Evolutionary conservation across 2,888 invertebrate species (phyloP).

Genomic region (Dexiosoma caninum): DNA sequence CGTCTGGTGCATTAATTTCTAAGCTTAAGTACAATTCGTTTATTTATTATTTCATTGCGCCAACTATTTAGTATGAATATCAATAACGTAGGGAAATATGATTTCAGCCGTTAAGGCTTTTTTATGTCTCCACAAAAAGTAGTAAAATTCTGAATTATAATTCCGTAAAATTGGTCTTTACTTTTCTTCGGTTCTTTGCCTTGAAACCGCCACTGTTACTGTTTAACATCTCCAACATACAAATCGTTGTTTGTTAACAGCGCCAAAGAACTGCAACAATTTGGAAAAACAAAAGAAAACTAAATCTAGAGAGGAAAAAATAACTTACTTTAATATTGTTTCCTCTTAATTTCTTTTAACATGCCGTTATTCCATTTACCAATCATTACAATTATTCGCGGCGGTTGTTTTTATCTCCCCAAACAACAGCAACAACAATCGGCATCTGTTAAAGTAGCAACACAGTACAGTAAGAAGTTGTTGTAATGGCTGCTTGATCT

Average conservation of each 20-base stretch:
- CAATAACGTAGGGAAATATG: too few species aligned
- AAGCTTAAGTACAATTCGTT: too few species aligned
- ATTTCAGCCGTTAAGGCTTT: too few species aligned
- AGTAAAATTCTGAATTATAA: too few species aligned
- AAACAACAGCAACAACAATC: constrained; percentile 29
- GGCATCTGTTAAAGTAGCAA: constrained; percentile 44
- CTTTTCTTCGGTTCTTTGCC: too few species aligned
- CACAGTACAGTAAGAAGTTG: neutral
- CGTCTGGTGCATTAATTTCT: too few species aligned
- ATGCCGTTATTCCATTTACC: constrained; percentile 63
- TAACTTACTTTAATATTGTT: constrained; percentile 62
- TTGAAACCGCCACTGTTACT: constrained; percentile 10
- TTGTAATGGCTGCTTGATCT: constrained; percentile 30
- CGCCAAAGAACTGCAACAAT: constrained; percentile 16
- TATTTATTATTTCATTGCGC: too few species aligned
- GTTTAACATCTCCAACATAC: neutral
- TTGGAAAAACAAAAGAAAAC: constrained; percentile 23
- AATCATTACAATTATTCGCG: constrained; percentile 63
- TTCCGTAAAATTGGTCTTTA: too few species aligned
- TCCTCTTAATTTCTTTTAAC: constrained; percentile 63
- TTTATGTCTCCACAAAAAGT: too few species aligned
- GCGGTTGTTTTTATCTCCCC: constrained; percentile 63
- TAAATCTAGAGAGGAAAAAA: constrained; percentile 3
- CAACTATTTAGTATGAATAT: too few species aligned
- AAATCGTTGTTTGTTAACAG: constrained; percentile 11